Evolutionary conservation across 1,140 invertebrate genomes (phyloP), one percentile per base, ranked within the genome.

Genomic region (Sitophilus oryzae): DNA sequence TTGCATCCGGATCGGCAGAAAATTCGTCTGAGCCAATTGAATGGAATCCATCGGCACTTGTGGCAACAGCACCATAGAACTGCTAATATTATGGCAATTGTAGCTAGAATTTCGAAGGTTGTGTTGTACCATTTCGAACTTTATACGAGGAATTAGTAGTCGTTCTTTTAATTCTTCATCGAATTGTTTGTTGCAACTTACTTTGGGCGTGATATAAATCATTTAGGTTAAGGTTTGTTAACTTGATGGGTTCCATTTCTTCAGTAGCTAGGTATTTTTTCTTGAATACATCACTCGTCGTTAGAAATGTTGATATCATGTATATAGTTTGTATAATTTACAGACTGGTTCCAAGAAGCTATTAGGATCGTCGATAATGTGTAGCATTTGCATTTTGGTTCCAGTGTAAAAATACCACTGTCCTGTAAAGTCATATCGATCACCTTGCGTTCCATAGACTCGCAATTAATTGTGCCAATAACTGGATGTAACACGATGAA

Each of bases 111-210:
- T n/a, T n/a, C n/a, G n/a, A n/a, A n/a, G n/a, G n/a, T n/a, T n/a
- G n/a, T n/a, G n/a, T n/a, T n/a, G n/a, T n/a, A n/a, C n/a, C n/a
- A n/a, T n/a, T n/a, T n/a, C n/a, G n/a, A n/a, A n/a, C n/a, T n/a
- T n/a, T n/a, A n/a, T n/a, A n/a, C n/a, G n/a, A n/a, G n/a, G n/a
- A n/a, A n/a, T n/a, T n/a, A n/a, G n/a, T n/a, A n/a, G n/a, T n/a
- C n/a, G n/a, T 19, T 46, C 11, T 15, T 50, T 14, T 35, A 54
- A 30, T 9, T 21, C 25, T 25, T 54, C 52, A 38, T 53, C 51
- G 16, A 53, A 53, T 47, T 53, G 21, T 34, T 53, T 20, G n/a
- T n/a, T n/a, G n/a, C 3, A 53, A 16, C 48, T 53, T 46, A 16
- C 48, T 5, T 18, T 53, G 23, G 6, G 44, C 41, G 36, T 53